These are phyloP conservation scores for Lophius americanus DNA, from an alignment of 2,797 vertebrate species.

Conservation along the genomic window DNA sequence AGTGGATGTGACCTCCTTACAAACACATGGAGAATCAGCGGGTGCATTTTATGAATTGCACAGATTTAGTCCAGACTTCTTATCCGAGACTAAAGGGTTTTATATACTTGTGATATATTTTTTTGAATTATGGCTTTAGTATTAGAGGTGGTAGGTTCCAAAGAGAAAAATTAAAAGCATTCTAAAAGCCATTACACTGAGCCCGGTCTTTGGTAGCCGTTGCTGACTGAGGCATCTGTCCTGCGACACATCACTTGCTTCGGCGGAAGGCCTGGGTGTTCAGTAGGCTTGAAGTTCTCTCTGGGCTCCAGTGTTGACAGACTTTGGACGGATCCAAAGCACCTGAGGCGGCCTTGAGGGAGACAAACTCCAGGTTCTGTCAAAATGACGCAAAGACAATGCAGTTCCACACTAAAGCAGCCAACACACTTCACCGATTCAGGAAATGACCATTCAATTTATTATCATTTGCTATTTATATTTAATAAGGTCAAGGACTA, in stretches of 20 bases:
- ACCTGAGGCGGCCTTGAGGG: slow-evolving; percentile 86
- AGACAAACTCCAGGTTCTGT: slow-evolving; percentile 7
- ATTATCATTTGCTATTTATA: slow-evolving; percentile 11
- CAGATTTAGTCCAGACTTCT: no score
- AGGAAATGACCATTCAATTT: slow-evolving; percentile 8
- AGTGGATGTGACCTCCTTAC: background rate
- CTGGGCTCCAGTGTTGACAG: slow-evolving; percentile 87
- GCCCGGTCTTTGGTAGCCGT: slow-evolving; percentile 95
- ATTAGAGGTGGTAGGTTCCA: background rate
- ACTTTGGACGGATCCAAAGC: slow-evolving; percentile 89
- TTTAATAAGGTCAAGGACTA: background rate
- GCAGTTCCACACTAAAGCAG: slow-evolving; percentile 6
- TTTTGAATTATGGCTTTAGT: background rate
- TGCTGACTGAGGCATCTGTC: slow-evolving; percentile 79
- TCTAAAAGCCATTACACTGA: slow-evolving; percentile 86
- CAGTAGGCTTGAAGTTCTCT: slow-evolving; percentile 78
- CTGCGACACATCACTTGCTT: slow-evolving; percentile 82
- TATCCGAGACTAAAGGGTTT: background rate
- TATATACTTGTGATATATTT: background rate
- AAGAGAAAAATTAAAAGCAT: background rate
- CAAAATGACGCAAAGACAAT: slow-evolving; percentile 29
- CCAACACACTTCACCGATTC: background rate
- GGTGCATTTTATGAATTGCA: no score
- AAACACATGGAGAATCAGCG: background rate
- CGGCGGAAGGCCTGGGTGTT: slow-evolving; percentile 89